These are phyloP conservation scores for Sminthurinus signatus DNA, from an alignment of 1,140 invertebrate genomes.

Conservation along the genomic window DNA sequence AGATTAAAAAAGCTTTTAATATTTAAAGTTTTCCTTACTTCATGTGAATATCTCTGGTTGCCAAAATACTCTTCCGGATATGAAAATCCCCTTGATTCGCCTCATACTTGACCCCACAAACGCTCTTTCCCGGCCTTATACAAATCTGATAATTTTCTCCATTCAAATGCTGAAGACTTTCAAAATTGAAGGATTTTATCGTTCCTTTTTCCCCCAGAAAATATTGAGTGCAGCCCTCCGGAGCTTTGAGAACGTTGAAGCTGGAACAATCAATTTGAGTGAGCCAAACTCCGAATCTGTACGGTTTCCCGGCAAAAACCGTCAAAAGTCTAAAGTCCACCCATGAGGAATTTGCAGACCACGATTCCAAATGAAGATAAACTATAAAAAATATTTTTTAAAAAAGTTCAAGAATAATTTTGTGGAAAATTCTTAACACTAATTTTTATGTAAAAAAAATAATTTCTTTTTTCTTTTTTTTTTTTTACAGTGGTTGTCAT, in stretches of 20 bases:
- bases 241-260: slow-evolving; percentile 40
- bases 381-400: slow-evolving; percentile 33
- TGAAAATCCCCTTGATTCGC: slow-evolving; percentile 32
- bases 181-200: slow-evolving; percentile 44
- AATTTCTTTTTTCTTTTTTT: neutral
- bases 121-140: slow-evolving; percentile 34
- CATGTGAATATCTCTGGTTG: slow-evolving; percentile 18
- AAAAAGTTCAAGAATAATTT: too few relatives aligned
- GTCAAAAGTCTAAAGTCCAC: slow-evolving; percentile 37
- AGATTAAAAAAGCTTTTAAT: too few relatives aligned
- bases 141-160: slow-evolving; percentile 43
- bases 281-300: slow-evolving; percentile 38
- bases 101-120: slow-evolving; percentile 39
- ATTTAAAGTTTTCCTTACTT: slow-evolving; percentile 21
- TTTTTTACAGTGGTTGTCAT: slow-evolving; percentile 40
- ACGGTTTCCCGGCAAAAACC: slow-evolving; percentile 23
- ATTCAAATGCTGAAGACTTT: slow-evolving; percentile 41
- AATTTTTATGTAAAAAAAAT: slow-evolving; percentile 1
- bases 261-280: slow-evolving; percentile 40
- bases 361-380: slow-evolving; percentile 39
- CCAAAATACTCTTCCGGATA: slow-evolving; percentile 31
- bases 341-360: slow-evolving; percentile 29
- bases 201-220: slow-evolving; percentile 38
- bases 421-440: too few relatives aligned
- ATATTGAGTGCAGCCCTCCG: slow-evolving; percentile 44